Evolutionary conservation across 2,888 invertebrate species (phyloP).

Genomic region (Sarcophaga carnaria): DNA sequence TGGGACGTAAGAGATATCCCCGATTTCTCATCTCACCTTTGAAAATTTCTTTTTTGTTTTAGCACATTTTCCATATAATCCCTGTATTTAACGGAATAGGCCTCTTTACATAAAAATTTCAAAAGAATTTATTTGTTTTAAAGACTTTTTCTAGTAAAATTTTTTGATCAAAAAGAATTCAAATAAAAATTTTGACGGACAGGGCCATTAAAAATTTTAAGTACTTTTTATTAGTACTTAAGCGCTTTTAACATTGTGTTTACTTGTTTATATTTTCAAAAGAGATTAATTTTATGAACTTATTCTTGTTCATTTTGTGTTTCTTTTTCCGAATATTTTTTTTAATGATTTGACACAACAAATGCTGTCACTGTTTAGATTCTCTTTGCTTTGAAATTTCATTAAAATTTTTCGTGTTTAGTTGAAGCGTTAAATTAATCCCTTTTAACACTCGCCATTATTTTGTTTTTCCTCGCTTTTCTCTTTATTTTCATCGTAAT

Average conservation of each 20-base stretch:
- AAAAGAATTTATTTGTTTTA: no score
- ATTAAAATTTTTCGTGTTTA: slow-evolving; percentile 65
- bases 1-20: no score
- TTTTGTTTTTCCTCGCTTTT: slow-evolving; percentile 13
- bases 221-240: no score
- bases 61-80: no score
- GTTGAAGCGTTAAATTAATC: slow-evolving; percentile 79
- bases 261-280: not conserved
- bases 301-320: not conserved
- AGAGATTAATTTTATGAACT: not conserved
- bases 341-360: not conserved
- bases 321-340: not conserved
- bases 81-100: no score
- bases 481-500: not conserved
- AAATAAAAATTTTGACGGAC: no score
- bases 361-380: not conserved
- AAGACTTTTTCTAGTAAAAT: no score
- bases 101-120: no score
- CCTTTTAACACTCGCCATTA: slow-evolving; percentile 76
- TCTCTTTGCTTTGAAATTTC: slow-evolving; percentile 34
- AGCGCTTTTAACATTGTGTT: not conserved
- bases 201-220: no score
- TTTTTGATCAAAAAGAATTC: no score
- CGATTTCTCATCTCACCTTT: no score
- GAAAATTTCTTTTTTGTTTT: no score